Conservation (phyloP, 2,797 vertebrate species). For the Euthynnus affinis region DNA sequence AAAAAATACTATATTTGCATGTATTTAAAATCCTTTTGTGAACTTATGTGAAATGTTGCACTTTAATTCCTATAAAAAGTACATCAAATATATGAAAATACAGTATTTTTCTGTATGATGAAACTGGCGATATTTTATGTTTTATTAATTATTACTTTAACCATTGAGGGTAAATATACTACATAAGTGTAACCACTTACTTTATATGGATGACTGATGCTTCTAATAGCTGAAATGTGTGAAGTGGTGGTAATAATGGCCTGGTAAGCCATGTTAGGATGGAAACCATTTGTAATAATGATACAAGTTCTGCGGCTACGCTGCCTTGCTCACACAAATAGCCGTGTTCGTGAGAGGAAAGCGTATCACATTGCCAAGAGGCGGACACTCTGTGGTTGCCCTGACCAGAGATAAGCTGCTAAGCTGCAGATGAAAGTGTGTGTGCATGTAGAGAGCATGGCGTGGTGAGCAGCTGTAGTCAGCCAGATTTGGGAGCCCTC, state of each 20-base stretch:
- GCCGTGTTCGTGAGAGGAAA: conserved; percentile 61
- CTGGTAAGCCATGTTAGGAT: conserved; percentile 38
- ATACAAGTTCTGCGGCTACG: conserved; percentile 53
- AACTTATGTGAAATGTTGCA: too few species aligned
- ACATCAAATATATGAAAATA: neutral
- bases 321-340: conserved; percentile 67
- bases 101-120: neutral
- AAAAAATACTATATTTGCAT: too few species aligned
- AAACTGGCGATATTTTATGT: neutral
- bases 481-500: conserved; percentile 68
- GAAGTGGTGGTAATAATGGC: conserved; percentile 50
- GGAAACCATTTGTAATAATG: conserved; percentile 68
- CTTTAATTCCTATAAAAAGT: too few species aligned
- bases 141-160: neutral
- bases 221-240: conserved; percentile 40
- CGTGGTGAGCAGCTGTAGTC: conserved; percentile 75
- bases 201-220: conserved; percentile 22
- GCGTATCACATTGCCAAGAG: conserved; percentile 73
- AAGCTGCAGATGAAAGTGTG: conserved; percentile 82
- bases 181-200: conserved; percentile 1
- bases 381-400: conserved; percentile 69
- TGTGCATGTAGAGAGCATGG: conserved; percentile 74
- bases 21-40: neutral
- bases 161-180: neutral
- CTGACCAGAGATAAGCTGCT: conserved; percentile 80